Evolutionary conservation across 1,140 invertebrate species (phyloP).

Genomic region (Panonychus citri): DNA sequence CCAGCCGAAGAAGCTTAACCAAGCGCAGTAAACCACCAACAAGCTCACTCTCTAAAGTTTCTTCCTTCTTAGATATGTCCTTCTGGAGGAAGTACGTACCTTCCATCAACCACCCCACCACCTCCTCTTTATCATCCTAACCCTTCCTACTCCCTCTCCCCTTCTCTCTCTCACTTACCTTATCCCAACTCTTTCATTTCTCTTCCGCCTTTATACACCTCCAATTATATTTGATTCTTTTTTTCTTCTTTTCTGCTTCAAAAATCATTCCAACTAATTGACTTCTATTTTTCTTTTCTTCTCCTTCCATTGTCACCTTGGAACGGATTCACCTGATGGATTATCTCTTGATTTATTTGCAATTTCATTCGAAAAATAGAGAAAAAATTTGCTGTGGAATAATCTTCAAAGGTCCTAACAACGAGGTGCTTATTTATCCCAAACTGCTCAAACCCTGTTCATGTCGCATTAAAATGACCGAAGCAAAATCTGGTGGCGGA

Average conservation of each 20-base stretch:
- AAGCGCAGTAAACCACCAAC: constrained; percentile 4
- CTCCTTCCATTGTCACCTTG: background rate
- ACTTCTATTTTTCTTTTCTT: background rate
- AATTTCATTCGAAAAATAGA: too few relatives aligned
- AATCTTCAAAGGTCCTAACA: constrained; percentile 39
- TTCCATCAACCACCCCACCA: too few relatives aligned
- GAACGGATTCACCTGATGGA: too few relatives aligned
- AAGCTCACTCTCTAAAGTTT: constrained; percentile 19
- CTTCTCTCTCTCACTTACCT: background rate
- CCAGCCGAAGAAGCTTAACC: constrained; percentile 5
- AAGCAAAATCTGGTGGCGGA: background rate
- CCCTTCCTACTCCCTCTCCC: background rate
- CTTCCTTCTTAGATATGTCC: constrained; percentile 38
- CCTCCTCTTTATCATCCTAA: background rate
- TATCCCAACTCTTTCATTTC: too few relatives aligned
- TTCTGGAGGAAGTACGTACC: constrained; percentile 41
- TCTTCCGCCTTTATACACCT: too few relatives aligned
- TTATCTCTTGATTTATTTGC: too few relatives aligned
- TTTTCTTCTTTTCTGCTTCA: too few relatives aligned
- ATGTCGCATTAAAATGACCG: constrained; percentile 11
- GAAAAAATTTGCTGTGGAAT: constrained; percentile 45
- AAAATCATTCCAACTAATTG: too few relatives aligned
- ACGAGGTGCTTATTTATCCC: constrained; percentile 38
- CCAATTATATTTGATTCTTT: too few relatives aligned
- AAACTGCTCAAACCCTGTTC: constrained; percentile 35